Evolutionary conservation across 2,113 vertebrate genomes (phyloP), one percentile per base, ranked within the genome.

Genomic region (Tylochromis polylepis): DNA sequence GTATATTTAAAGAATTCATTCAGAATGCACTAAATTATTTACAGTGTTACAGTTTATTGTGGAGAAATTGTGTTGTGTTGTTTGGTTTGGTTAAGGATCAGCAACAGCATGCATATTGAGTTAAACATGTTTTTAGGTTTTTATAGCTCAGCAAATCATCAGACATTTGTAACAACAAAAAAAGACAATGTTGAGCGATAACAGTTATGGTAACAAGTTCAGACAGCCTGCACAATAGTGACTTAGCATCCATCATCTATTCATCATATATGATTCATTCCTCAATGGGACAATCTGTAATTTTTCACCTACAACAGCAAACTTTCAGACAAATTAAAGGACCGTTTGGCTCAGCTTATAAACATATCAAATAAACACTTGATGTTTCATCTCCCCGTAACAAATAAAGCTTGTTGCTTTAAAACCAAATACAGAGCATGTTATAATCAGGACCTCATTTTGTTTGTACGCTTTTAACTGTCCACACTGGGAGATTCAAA

Each of bases 41-140:
- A 77, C 72, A 77, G 31, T 79, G 41, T 77, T 80, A 72, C 57
- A 81, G 11, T 89, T 93, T 91, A 94, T 90, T 94, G 65, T 59
- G 58, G 70, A 84, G 65, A 84, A 91, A 91, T 24, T 51, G 1
- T 82, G 58, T 59, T 88, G 81, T 24, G 58, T 65, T 88, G 78
- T 41, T 27, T 81, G 38, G 84, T 3, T 57, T 9, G 22, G 41
- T 77, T 79, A 75, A 60, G 56, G 18, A 85, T 91, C 8, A 89
- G 79, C 83, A 86, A 46, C 14, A 87, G 80, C 85, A 87, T 91
- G 89, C 86, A 90, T 87, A 16, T 77, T 84, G 60, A 82, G 79
- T 77, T 22, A 85, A 11, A 86, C 65, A 86, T 8, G 24, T 53
- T 46, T 38, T 4, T 78, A 18, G 36, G 9, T 79, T 72, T 82